A percentile compares a stretch with the other conserved stretches of the same genome.
Conservation (phyloP, 2,113 vertebrate species). For the Butorides virescens region DNA sequence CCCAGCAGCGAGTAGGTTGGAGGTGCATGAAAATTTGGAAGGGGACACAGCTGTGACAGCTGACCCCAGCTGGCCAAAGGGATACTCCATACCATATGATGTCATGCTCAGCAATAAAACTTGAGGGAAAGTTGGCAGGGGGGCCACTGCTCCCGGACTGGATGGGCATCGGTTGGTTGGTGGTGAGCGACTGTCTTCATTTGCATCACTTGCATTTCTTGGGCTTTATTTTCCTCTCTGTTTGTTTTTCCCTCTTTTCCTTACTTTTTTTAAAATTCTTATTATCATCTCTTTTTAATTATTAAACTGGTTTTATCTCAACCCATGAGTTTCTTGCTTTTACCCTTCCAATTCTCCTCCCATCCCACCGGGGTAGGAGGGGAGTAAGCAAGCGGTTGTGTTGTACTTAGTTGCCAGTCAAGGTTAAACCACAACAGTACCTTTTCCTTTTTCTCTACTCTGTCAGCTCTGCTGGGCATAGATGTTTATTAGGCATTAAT, state of each 20-base stretch:
- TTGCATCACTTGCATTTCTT: not conserved
- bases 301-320: not conserved
- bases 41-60: not conserved
- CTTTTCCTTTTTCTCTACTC: not conserved
- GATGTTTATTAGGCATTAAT: not conserved
- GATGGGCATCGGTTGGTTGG: not conserved
- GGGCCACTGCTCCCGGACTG: accelerated
- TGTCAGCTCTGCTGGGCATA: not conserved
- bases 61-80: not conserved
- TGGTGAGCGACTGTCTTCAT: not conserved
- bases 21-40: not conserved
- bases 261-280: not conserved
- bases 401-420: not conserved
- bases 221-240: not conserved
- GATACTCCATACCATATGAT: not conserved
- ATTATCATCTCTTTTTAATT: not conserved
- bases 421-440: not conserved
- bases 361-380: accelerated
- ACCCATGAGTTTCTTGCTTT: not conserved
- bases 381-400: accelerated
- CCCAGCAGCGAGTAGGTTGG: accelerated
- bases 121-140: not conserved
- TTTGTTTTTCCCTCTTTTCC: not conserved
- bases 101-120: not conserved
- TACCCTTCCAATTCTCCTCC: not conserved